A percentile compares a stretch with the other conserved stretches of the same genome.
Evolutionary conservation across 2,113 vertebrate species (phyloP).

Genomic region (Cynocephalus volans): DNA sequence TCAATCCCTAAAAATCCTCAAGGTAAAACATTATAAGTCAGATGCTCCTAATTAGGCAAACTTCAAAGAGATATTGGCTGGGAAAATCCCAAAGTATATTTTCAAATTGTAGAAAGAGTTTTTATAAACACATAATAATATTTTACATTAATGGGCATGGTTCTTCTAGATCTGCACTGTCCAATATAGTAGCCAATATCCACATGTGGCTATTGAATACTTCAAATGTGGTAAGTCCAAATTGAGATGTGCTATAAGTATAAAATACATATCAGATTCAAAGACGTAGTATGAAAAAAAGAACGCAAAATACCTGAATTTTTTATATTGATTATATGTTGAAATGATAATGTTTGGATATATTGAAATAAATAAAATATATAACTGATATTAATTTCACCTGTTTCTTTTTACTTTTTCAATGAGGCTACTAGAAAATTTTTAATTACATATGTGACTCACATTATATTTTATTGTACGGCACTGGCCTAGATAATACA

Average conservation of each 20-base stretch:
- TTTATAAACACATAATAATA: conserved; percentile 8
- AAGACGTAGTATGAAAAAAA: neutral
- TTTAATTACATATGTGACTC: neutral
- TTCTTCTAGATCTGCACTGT: neutral
- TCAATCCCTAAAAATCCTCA: conserved; percentile 13
- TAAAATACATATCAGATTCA: neutral
- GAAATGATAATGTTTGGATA: conserved; percentile 33
- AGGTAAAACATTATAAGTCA: conserved; percentile 19
- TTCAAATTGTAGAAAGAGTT: conserved; percentile 4
- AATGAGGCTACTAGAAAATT: neutral
- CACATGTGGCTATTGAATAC: neutral
- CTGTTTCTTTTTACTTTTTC: conserved; percentile 58
- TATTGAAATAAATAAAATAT: neutral
- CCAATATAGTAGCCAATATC: neutral
- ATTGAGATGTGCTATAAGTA: neutral
- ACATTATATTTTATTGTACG: neutral
- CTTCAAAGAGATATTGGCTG: conserved; percentile 46
- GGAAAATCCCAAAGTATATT: conserved; percentile 40
- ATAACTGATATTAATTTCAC: conserved; percentile 35
- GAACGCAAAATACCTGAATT: neutral
- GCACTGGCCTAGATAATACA: neutral
- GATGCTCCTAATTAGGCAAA: conserved; percentile 62
- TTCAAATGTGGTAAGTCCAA: neutral
- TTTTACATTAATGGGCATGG: neutral
- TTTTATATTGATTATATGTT: neutral